These are phyloP conservation scores for Adelges cooleyi DNA, from an alignment of 1,140 invertebrate species.

Conservation along the genomic window DNA sequence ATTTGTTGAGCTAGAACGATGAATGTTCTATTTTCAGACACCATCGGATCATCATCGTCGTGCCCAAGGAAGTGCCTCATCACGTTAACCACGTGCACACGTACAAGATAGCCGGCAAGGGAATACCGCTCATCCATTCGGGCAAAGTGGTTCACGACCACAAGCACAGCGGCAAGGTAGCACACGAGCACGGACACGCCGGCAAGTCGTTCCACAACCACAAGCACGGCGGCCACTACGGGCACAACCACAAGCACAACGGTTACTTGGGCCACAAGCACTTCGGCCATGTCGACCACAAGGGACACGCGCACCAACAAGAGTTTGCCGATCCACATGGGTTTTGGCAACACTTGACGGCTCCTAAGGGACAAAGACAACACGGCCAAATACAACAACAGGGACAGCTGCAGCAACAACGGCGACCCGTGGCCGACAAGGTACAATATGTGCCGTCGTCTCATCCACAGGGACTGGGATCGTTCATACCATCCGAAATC, in stretches of 20 bases:
- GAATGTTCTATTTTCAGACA: too few species aligned
- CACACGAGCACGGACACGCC: conserved; percentile 1
- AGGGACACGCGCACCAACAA: not conserved
- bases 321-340: not conserved
- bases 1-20: too few species aligned
- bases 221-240: not conserved
- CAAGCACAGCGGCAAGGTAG: conserved; percentile 19
- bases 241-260: not conserved
- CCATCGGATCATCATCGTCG: conserved; percentile 19
- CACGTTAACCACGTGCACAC: conserved; percentile 18
- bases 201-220: conserved; percentile 1
- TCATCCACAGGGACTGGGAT: not conserved
- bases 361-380: not conserved
- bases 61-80: conserved; percentile 11
- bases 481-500: conserved; percentile 12
- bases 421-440: not conserved
- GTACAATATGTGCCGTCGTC: conserved; percentile 5
- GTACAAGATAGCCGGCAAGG: conserved; percentile 6
- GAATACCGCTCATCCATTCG: conserved; percentile 11
- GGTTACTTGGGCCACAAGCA: not conserved
- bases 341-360: not conserved
- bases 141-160: conserved; percentile 19
- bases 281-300: not conserved
- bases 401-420: not conserved
- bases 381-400: not conserved